Evolutionary conservation across 1,140 invertebrate species (phyloP), one percentile per base, ranked within the genome.

Genomic region (Atta cephalotes): DNA sequence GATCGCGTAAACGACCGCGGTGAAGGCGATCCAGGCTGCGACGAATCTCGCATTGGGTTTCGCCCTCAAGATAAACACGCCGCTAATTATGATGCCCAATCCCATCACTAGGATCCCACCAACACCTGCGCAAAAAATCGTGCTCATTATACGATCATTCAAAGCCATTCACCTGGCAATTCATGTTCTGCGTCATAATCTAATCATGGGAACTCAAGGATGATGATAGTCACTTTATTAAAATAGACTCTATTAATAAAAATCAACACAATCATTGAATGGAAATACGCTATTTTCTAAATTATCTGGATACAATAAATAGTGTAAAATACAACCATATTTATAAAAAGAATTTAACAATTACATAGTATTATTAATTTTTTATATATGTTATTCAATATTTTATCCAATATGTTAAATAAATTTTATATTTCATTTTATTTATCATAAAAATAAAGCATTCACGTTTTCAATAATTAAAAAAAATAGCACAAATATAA

Each of bases 91-190:
- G 89, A 98, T 98, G 82, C 98, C 98, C 76, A 98, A 91, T 65
- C 98, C 98, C 98, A 99, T 99, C 31, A 99, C 98, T 71, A 99
- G 95, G 90, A 99, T 99, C 86, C 98, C 98, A 87, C 98, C 98
- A 89, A 98, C 96, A 92, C 98, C 98, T 98, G 95, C 14, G 72
- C 74, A 80, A 87, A 84, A 85, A 88, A 82, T 65, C 1, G 71
- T 35, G 25, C n/a, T 68, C 49, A 39, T 81, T 81, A 84, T 62
- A 84, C 70, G 39, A 60, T 49, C 66, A 35, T 56, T 39, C 31
- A 12, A n/a, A 76, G 28, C 56, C 68, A 35, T 45, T 82, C 56
- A 62, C 39, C 53, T 81, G 68, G 14, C 70, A 14, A 45, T 39
- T 76, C 68, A 18, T 51, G 39, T 0, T 62, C 31, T 49, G 56